phyloP scores from a whole-genome alignment of 2,888 invertebrate species.

The Lottia scabra region DNA sequence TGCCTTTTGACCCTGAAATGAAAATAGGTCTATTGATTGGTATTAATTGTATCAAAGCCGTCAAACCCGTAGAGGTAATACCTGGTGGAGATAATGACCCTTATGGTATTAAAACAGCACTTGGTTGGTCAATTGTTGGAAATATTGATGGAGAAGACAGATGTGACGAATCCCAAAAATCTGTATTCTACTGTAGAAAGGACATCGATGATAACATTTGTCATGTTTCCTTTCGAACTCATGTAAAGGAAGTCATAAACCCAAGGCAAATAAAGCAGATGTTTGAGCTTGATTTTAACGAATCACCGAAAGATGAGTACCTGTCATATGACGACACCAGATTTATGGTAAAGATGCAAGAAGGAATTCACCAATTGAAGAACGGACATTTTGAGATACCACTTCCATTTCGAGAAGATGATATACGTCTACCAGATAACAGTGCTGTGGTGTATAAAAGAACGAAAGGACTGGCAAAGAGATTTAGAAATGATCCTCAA shows the following conservation, averaged over 20 bases:
- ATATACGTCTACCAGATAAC: constrained; percentile 18
- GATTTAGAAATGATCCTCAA: constrained; percentile 1
- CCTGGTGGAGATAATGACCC: too few relatives aligned
- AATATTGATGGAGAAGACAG: too few relatives aligned
- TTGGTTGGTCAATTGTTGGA: too few relatives aligned
- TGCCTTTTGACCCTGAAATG: too few relatives aligned
- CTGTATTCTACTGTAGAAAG: too few relatives aligned
- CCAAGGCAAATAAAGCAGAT: neutral
- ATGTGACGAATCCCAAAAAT: too few relatives aligned
- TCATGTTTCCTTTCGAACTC: constrained; percentile 9
- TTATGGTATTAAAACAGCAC: too few relatives aligned
- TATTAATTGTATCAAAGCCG: too few relatives aligned
- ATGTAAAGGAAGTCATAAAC: neutral
- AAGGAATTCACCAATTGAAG: neutral
- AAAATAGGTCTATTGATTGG: too few relatives aligned
- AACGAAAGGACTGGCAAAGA: constrained; percentile 7
- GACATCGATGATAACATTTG: neutral
- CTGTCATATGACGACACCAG: constrained; percentile 12
- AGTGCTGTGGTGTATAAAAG: constrained; percentile 1
- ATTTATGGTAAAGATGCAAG: constrained; percentile 8
- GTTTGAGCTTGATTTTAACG: neutral
- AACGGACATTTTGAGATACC: constrained; percentile 21
- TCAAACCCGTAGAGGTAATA: too few relatives aligned
- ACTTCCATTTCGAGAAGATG: constrained; percentile 13
- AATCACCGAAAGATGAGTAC: neutral